Evolutionary conservation across 2,113 vertebrate genomes (phyloP).

Genomic region (Vidua macroura): DNA sequence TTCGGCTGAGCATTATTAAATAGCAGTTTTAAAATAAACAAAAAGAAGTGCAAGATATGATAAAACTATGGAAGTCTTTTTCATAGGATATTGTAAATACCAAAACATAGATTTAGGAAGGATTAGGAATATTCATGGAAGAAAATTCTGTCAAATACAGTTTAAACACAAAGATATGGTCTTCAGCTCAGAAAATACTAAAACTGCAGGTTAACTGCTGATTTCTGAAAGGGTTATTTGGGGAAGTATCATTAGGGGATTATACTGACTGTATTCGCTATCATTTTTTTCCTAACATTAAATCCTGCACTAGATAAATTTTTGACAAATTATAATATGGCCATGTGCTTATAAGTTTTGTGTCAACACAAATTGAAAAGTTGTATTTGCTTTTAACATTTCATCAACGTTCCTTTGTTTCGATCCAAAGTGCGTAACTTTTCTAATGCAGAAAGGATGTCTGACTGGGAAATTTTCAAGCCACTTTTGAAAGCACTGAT

Average conservation of each 20-base stretch:
- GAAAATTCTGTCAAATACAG: neutral
- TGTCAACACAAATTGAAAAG: neutral
- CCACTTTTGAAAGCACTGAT: neutral
- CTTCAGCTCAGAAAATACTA: neutral
- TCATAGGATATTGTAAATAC: neutral
- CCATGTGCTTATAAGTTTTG: neutral
- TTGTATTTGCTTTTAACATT: neutral
- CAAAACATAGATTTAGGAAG: neutral
- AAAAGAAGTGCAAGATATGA: neutral
- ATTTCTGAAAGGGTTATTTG: neutral
- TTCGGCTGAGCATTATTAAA: neutral
- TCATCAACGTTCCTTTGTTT: neutral
- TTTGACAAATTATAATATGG: neutral
- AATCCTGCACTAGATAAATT: neutral
- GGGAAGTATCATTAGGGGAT: neutral
- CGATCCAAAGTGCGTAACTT: neutral
- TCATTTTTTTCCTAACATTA: accelerated
- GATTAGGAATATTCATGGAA: neutral
- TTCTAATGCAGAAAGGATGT: neutral
- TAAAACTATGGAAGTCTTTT: neutral
- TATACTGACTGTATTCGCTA: neutral
- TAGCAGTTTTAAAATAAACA: neutral
- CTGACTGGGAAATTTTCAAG: neutral
- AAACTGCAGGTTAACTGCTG: neutral
- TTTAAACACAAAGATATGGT: neutral